These are phyloP conservation scores for Tetranychus piercei DNA, from an alignment of 2,888 invertebrate species.

Conservation along the genomic window DNA sequence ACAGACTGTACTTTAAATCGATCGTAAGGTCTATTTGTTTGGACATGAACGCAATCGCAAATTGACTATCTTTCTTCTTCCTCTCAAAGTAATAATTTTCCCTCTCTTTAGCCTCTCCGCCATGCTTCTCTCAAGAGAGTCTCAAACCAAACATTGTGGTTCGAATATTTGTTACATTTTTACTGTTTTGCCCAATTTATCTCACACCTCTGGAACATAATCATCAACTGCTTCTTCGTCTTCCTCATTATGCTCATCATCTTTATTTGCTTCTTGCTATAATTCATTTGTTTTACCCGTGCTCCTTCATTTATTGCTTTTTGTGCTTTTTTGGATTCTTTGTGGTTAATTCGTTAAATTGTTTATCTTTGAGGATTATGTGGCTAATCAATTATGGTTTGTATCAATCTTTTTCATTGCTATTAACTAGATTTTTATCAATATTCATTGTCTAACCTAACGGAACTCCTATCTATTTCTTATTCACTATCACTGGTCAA, in stretches of 20 bases:
- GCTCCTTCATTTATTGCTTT: no score
- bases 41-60: not conserved
- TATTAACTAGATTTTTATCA: no score
- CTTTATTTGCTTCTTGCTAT: not conserved
- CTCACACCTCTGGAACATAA: no score
- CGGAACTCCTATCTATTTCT: no score
- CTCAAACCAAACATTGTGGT: not conserved
- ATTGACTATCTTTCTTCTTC: not conserved
- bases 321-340: no score
- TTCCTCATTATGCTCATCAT: not conserved
- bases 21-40: not conserved
- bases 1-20: not conserved
- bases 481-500: no score
- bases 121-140: not conserved
- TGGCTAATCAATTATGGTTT: no score
- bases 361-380: no score
- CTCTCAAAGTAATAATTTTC: not conserved
- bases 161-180: not conserved
- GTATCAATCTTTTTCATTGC: no score
- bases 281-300: no score
- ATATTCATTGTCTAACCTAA: no score
- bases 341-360: no score
- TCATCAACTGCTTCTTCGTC: not conserved
- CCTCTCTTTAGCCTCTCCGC: not conserved
- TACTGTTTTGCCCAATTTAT: not conserved